These are phyloP conservation scores for Takifugu flavidus DNA, from an alignment of 2,113 vertebrate genomes.

Conservation along the genomic window DNA sequence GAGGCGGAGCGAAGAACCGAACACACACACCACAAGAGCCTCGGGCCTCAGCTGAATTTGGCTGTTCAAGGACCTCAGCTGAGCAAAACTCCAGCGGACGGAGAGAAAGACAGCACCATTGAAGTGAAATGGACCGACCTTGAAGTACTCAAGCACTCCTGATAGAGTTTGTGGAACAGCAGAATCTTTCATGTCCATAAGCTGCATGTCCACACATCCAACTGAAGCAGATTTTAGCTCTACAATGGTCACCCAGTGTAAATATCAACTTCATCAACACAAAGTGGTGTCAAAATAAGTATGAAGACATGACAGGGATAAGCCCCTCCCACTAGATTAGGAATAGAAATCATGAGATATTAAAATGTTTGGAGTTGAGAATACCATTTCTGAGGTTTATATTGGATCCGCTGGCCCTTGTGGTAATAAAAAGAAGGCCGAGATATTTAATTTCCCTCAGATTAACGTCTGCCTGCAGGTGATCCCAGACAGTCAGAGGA, in stretches of 20 bases:
- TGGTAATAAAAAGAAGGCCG: conserved; percentile 18
- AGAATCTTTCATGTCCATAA: too few relatives aligned
- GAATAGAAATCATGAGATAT: too few relatives aligned
- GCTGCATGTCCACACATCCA: too few relatives aligned
- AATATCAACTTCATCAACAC: too few relatives aligned
- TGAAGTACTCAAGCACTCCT: background rate
- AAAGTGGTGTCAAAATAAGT: too few relatives aligned
- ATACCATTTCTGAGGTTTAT: too few relatives aligned
- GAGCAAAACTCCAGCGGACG: background rate
- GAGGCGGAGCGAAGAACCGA: conserved; percentile 35
- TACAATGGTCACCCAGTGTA: too few relatives aligned
- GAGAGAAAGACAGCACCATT: background rate
- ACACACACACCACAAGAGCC: conserved; percentile 37
- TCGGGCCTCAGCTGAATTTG: conserved; percentile 28
- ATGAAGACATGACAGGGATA: too few relatives aligned
- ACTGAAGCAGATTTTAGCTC: too few relatives aligned
- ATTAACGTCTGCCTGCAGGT: conserved; percentile 38
- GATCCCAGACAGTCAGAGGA: conserved; percentile 18
- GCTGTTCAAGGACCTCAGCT: conserved; percentile 25
- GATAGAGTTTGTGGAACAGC: background rate
- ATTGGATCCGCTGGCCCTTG: conserved; percentile 8
- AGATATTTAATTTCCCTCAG: conserved; percentile 36
- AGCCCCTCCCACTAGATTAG: too few relatives aligned
- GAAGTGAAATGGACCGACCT: background rate
- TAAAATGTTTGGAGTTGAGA: too few relatives aligned